Percentiles rank a stretch among this genome's conserved stretches.
phyloP scores from a whole-genome alignment of 1,140 invertebrate species.

The Helicoverpa zea region DNA sequence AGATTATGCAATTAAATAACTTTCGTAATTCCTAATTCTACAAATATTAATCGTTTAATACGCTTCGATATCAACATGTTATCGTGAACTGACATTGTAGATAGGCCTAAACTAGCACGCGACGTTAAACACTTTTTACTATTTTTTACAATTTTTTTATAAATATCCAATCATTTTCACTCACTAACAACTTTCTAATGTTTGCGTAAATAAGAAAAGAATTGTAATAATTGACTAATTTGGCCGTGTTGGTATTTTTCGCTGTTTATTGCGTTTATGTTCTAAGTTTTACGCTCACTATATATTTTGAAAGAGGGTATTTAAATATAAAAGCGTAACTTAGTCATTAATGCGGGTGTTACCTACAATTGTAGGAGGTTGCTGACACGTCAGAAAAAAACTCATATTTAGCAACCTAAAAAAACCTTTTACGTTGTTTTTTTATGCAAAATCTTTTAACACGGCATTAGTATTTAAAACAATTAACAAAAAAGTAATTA shows the following conservation, averaged over 20 bases:
- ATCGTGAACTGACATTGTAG: conserved; percentile 42
- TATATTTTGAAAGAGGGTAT: conserved; percentile 10
- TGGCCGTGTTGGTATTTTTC: background rate
- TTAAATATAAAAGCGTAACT: background rate
- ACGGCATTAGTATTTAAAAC: background rate
- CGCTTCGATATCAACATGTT: conserved; percentile 16
- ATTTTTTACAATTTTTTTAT: background rate
- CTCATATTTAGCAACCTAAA: background rate
- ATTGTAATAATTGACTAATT: background rate
- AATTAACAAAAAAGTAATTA: background rate
- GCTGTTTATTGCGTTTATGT: background rate
- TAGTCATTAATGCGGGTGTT: background rate
- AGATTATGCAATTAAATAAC: conserved; percentile 9
- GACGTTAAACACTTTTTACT: background rate
- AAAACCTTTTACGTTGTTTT: conserved; percentile 1
- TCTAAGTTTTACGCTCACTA: background rate
- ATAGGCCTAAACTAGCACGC: conserved; percentile 47
- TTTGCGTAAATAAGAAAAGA: background rate
- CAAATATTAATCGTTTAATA: conserved; percentile 37
- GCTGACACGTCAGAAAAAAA: conserved; percentile 19
- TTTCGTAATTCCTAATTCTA: conserved; percentile 43
- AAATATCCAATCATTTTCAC: background rate
- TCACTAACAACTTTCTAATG: background rate
- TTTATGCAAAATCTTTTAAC: conserved; percentile 2
- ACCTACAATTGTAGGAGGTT: background rate